These are phyloP conservation scores for Orgyia antiqua DNA, from an alignment of 2,888 invertebrate genomes.

Conservation along the genomic window DNA sequence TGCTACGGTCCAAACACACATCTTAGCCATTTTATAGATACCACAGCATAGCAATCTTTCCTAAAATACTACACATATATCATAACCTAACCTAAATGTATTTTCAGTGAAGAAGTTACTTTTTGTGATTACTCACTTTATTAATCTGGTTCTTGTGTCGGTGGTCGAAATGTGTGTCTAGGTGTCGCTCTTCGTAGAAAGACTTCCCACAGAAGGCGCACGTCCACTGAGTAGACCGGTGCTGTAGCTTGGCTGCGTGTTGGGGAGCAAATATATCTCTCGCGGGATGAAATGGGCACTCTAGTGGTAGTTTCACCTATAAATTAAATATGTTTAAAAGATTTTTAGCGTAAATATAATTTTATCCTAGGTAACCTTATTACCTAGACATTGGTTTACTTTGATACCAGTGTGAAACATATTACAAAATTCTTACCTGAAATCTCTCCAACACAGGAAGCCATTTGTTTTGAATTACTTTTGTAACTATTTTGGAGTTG, in stretches of 20 bases:
- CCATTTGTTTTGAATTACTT: constrained; percentile 94
- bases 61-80: too few species aligned
- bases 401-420: too few species aligned
- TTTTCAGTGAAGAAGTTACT: too few species aligned
- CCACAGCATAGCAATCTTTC: too few species aligned
- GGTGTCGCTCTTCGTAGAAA: constrained; percentile 91
- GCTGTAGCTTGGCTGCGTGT: constrained; percentile 90
- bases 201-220: constrained; percentile 95
- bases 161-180: constrained; percentile 93
- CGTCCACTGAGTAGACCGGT: constrained; percentile 92
- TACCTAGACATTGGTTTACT: too few species aligned
- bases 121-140: constrained; percentile 76
- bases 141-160: constrained; percentile 91
- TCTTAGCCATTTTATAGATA: too few species aligned
- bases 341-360: too few species aligned
- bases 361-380: too few species aligned
- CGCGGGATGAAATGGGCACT: constrained; percentile 93
- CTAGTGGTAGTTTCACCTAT: constrained; percentile 87
- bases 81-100: too few species aligned
- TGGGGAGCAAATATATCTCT: constrained; percentile 93
- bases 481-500: constrained; percentile 91
- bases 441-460: constrained; percentile 92
- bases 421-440: too few species aligned
- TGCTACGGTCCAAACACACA: too few species aligned
- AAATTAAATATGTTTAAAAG: constrained; percentile 1